Percentiles rank a stretch among this genome's conserved stretches.
These are phyloP conservation scores for Falco biarmicus DNA, from an alignment of 2,797 vertebrate species.

Conservation along the genomic window DNA sequence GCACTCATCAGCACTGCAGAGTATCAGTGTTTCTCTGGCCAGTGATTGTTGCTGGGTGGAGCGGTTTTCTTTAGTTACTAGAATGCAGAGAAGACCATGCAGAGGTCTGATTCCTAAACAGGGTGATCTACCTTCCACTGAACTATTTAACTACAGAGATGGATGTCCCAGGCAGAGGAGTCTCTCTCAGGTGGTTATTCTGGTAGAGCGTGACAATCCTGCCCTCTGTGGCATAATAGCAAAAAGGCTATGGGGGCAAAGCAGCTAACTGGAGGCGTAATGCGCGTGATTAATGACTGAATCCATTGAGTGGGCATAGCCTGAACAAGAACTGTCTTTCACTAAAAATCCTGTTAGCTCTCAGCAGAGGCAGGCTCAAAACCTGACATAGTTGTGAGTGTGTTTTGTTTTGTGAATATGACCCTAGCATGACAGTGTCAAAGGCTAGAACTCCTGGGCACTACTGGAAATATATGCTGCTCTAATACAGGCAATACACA, in stretches of 20 bases:
- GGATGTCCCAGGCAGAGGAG: not conserved
- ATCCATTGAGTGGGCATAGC: not conserved
- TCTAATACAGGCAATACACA: not conserved
- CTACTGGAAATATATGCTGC: not conserved
- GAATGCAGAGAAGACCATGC: not conserved
- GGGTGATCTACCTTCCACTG: not conserved
- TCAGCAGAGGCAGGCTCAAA: not conserved
- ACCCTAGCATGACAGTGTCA: not conserved
- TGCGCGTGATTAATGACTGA: not conserved
- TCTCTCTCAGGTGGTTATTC: not conserved
- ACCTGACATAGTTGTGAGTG: not conserved
- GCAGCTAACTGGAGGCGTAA: not conserved
- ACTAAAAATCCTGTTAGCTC: not conserved
- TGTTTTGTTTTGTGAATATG: not conserved
- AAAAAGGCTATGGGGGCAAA: not conserved
- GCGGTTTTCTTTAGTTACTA: not conserved
- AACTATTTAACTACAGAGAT: not conserved
- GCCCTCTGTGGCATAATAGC: rapidly evolving
- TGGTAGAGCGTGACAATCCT: not conserved
- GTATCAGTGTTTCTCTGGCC: not conserved
- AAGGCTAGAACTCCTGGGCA: not conserved
- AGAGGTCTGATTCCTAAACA: not conserved
- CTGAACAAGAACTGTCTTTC: not conserved
- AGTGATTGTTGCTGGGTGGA: not conserved
- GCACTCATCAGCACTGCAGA: not conserved